These are phyloP conservation scores for Synanthedon formicaeformis DNA, from an alignment of 2,888 invertebrate genomes.

Conservation along the genomic window DNA sequence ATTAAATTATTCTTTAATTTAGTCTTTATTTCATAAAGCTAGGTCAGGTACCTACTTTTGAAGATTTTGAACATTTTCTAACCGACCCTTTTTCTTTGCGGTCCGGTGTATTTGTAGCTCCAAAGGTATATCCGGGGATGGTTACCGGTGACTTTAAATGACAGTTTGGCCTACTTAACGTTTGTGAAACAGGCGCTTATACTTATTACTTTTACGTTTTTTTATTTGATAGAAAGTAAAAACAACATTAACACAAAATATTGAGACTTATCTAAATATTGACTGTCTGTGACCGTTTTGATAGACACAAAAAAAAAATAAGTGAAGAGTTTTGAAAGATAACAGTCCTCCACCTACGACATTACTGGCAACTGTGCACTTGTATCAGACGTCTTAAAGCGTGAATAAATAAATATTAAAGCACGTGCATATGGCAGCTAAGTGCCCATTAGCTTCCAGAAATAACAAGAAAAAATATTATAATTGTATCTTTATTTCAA, in stretches of 20 bases:
- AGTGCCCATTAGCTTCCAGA: conserved; percentile 40
- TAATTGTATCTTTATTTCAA: conserved; percentile 1
- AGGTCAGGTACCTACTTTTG: no score
- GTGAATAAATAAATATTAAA: conserved; percentile 43
- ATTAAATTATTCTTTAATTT: no score
- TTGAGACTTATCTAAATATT: not conserved
- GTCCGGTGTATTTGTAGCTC: no score
- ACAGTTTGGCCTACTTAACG: no score
- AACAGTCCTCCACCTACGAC: conserved; percentile 30
- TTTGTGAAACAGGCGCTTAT: no score
- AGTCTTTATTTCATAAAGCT: no score
- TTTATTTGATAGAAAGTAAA: no score
- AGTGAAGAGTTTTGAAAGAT: conserved; percentile 13
- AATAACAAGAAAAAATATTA: conserved; percentile 13
- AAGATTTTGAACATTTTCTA: no score
- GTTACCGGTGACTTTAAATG: no score
- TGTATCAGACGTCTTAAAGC: conserved; percentile 28
- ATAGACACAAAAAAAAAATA: not conserved
- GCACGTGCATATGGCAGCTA: conserved; percentile 45
- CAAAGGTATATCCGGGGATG: no score
- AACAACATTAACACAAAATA: not conserved
- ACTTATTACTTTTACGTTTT: no score
- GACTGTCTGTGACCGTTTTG: not conserved
- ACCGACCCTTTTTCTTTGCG: no score
- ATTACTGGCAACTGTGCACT: conserved; percentile 44